Evolutionary conservation across 1,140 invertebrate species (phyloP).

Genomic region (Ceratosolen solmsi): DNA sequence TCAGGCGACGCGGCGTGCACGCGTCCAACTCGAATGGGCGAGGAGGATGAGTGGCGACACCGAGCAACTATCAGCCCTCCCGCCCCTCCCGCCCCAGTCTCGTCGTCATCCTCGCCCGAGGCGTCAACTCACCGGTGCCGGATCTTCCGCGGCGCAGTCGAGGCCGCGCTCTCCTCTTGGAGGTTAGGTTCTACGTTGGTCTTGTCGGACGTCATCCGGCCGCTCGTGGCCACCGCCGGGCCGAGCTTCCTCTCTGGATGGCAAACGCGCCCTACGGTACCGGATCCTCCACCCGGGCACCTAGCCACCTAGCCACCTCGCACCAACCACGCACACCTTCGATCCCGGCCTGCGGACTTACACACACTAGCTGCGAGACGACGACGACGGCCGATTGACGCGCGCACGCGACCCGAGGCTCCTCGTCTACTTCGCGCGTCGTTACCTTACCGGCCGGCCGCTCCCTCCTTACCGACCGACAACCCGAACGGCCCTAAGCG

Average conservation of each 20-base stretch:
- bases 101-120: no score
- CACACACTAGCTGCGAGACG: neutral
- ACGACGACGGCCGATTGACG: neutral
- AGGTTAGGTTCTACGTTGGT: slow-evolving; percentile 65
- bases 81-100: no score
- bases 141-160: slow-evolving; percentile 65
- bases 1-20: slow-evolving; percentile 69
- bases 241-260: neutral
- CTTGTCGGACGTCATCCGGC: slow-evolving; percentile 67
- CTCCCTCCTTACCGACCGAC: neutral
- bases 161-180: slow-evolving; percentile 56
- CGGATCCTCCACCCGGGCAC: neutral
- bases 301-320: neutral
- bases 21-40: no score
- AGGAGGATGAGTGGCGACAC: no score
- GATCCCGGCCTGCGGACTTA: no score
- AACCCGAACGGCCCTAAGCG: neutral
- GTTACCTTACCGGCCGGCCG: neutral
- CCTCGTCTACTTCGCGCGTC: no score
- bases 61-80: no score
- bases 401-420: neutral
- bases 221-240: neutral
- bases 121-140: slow-evolving; percentile 68
- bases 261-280: neutral
- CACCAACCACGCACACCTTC: no score